phyloP scores from a whole-genome alignment of 2,797 vertebrate genomes.

The Eutrigla gurnardus region DNA sequence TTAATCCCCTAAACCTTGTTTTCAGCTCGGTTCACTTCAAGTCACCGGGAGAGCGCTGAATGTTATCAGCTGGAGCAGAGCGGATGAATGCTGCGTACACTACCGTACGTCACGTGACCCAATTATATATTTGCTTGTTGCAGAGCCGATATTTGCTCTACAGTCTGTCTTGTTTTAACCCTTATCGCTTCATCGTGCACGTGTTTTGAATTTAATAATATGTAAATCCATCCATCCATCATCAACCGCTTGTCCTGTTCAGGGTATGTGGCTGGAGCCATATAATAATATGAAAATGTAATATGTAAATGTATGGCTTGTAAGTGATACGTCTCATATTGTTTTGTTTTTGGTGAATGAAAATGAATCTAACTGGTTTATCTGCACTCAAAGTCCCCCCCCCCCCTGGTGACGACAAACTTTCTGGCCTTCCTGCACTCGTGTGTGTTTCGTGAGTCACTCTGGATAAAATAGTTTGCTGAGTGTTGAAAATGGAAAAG shows the following conservation, averaged over 20 bases:
- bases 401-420: neutral
- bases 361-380: neutral
- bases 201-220: neutral
- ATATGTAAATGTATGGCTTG: neutral
- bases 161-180: neutral
- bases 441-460: neutral
- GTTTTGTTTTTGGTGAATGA: neutral
- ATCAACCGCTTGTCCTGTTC: no score
- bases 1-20: neutral
- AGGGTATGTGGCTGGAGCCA: no score
- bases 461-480: constrained; percentile 1
- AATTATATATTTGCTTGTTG: constrained; percentile 2
- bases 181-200: neutral
- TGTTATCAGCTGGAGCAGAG: constrained; percentile 17
- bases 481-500: constrained; percentile 30
- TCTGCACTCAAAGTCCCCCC: neutral
- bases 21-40: neutral
- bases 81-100: neutral
- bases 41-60: neutral
- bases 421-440: neutral
- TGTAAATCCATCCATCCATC: neutral
- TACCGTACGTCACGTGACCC: neutral
- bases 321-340: neutral
- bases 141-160: neutral
- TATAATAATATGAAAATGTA: neutral